phyloP scores from a whole-genome alignment of 2,797 vertebrate genomes.

The Galago senegalensis region DNA sequence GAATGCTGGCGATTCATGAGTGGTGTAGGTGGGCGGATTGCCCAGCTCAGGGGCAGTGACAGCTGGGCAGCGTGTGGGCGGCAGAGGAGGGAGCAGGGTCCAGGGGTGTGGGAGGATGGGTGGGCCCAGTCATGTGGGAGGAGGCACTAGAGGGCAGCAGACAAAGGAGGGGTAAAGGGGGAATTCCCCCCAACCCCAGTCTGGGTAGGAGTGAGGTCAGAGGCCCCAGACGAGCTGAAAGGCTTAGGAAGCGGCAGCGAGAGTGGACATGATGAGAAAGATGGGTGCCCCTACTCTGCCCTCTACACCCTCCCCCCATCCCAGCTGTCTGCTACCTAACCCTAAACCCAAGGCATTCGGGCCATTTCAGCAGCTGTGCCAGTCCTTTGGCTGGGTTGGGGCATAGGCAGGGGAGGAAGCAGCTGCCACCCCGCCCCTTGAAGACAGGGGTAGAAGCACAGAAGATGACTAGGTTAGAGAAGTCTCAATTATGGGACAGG shows the following conservation, averaged over 20 bases:
- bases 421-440: constrained; percentile 68
- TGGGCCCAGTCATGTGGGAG: not conserved
- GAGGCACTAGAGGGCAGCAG: not conserved
- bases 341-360: constrained; percentile 71
- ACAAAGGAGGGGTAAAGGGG: not conserved
- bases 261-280: not conserved
- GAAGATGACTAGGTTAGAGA: not conserved
- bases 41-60: constrained; percentile 72
- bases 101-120: not conserved
- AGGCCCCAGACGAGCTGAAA: not conserved
- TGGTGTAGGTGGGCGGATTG: constrained; percentile 61
- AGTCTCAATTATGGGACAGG: not conserved
- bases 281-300: not conserved
- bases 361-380: constrained; percentile 75
- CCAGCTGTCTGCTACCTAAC: constrained; percentile 76
- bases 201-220: constrained; percentile 1
- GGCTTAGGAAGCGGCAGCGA: not conserved
- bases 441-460: not conserved
- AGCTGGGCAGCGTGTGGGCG: constrained; percentile 78
- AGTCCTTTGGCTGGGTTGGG: constrained; percentile 69
- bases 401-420: constrained; percentile 24
- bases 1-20: constrained; percentile 75
- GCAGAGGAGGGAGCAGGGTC: constrained; percentile 1
- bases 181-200: too few species aligned
- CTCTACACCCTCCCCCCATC: not conserved